Percentiles rank a stretch among this genome's conserved stretches.
Conservation (phyloP, 2,797 vertebrate species). For the Artibeus jamaicensis region DNA sequence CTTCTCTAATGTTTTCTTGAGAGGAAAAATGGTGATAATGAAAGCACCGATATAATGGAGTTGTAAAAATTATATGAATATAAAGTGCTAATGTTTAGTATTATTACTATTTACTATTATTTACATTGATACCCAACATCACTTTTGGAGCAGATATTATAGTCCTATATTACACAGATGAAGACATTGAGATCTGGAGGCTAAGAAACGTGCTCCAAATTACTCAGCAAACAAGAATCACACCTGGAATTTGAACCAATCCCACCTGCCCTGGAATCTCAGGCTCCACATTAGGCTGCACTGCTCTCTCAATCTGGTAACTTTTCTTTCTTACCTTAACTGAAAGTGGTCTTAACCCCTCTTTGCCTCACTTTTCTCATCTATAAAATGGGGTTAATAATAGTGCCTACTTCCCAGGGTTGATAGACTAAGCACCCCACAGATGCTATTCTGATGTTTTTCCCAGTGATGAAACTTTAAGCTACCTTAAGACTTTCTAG, state of each 20-base stretch:
- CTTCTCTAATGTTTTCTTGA: not conserved
- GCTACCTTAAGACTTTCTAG: not conserved
- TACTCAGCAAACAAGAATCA: not conserved
- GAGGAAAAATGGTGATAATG: not conserved
- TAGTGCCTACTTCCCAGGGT: not conserved
- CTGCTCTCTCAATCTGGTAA: not conserved
- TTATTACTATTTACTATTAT: not conserved
- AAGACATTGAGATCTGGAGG: not conserved
- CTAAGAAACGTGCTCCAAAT: slow-evolving; percentile 35
- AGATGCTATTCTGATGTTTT: not conserved
- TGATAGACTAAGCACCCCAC: not conserved
- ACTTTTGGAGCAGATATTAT: not conserved
- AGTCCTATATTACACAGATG: not conserved
- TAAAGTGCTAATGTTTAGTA: not conserved
- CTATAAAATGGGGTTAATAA: not conserved
- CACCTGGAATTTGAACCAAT: rapidly evolving
- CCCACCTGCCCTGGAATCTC: not conserved
- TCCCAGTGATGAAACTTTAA: not conserved
- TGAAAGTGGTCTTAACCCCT: not conserved
- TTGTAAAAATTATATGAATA: not conserved
- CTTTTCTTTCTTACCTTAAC: not conserved
- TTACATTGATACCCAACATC: not conserved
- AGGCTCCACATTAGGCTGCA: not conserved
- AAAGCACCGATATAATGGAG: not conserved
- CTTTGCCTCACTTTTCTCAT: not conserved